Percentiles rank a stretch among this genome's conserved stretches.
These are phyloP conservation scores for Gryon sp. DNA, from an alignment of 1,140 invertebrate species.

Conservation along the genomic window DNA sequence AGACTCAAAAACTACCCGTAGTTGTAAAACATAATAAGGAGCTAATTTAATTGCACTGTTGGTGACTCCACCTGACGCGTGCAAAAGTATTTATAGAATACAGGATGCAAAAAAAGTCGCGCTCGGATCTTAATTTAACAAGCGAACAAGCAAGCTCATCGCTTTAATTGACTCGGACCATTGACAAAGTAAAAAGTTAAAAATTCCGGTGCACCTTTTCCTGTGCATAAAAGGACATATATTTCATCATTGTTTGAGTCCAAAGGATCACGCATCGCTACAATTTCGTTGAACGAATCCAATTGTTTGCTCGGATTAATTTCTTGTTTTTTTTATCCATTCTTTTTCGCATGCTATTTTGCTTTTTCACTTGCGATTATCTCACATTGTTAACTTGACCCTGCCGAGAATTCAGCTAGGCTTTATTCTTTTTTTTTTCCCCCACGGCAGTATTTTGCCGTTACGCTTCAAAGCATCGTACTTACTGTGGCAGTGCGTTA, in stretches of 20 bases:
- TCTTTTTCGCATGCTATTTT: not conserved
- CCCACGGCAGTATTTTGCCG: constrained; percentile 2
- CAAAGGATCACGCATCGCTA: constrained; percentile 23
- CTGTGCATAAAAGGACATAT: constrained; percentile 6
- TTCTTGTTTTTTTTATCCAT: not conserved
- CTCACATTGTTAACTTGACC: constrained; percentile 43
- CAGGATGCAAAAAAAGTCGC: not conserved
- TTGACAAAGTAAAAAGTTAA: constrained; percentile 20
- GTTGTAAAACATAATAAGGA: too few species aligned
- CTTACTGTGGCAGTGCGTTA: constrained; percentile 31
- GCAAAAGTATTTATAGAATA: constrained; percentile 1
- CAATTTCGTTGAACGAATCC: constrained; percentile 31
- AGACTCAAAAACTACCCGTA: too few species aligned
- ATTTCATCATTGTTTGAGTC: constrained; percentile 21
- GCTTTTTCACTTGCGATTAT: constrained; percentile 22
- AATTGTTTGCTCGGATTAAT: constrained; percentile 23
- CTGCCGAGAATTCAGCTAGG: constrained; percentile 1
- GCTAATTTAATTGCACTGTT: not conserved
- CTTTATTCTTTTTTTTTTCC: constrained; percentile 30
- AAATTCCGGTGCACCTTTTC: constrained; percentile 10
- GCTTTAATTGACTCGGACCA: constrained; percentile 27
- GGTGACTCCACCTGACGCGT: not conserved
- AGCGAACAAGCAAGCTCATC: constrained; percentile 18
- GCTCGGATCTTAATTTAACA: constrained; percentile 19
- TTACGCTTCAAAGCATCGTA: constrained; percentile 25